These are phyloP conservation scores for Gallinago jamesoni DNA, from an alignment of 2,113 vertebrate species.

Conservation along the genomic window DNA sequence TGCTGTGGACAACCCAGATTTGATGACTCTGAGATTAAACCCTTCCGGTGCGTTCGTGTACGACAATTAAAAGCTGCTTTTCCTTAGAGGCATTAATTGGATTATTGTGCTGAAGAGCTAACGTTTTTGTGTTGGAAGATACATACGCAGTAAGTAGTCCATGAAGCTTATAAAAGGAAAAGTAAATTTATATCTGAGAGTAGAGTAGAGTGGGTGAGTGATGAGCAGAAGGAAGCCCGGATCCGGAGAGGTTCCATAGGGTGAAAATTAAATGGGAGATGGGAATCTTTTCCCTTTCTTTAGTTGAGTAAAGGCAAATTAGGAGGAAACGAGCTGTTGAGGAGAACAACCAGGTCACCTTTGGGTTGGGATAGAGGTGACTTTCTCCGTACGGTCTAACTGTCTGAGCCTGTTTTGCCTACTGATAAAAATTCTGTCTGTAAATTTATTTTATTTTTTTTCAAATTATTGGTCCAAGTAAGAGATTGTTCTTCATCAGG, in stretches of 20 bases:
- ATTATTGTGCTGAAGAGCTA: neutral
- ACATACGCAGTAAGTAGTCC: neutral
- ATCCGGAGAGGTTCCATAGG: neutral
- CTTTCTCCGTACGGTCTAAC: no score
- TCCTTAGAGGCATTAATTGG: neutral
- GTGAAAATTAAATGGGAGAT: neutral
- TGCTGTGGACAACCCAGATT: neutral
- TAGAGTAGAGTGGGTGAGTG: neutral
- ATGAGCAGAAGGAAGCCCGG: neutral
- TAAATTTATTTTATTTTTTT: neutral
- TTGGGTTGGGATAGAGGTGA: neutral
- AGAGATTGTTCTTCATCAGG: neutral
- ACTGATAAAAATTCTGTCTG: neutral
- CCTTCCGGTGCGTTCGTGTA: accelerated
- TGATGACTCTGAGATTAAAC: neutral
- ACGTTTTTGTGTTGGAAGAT: neutral
- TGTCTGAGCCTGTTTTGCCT: neutral
- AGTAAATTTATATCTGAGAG: neutral
- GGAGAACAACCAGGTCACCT: neutral
- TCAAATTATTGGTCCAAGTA: no score
- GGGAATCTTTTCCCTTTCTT: neutral
- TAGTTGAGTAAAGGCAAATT: neutral
- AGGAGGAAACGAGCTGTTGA: neutral
- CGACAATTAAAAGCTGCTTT: neutral
- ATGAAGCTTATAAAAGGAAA: neutral